phyloP scores from a whole-genome alignment of 1,140 invertebrate genomes.

The Dinoponera quadriceps region DNA sequence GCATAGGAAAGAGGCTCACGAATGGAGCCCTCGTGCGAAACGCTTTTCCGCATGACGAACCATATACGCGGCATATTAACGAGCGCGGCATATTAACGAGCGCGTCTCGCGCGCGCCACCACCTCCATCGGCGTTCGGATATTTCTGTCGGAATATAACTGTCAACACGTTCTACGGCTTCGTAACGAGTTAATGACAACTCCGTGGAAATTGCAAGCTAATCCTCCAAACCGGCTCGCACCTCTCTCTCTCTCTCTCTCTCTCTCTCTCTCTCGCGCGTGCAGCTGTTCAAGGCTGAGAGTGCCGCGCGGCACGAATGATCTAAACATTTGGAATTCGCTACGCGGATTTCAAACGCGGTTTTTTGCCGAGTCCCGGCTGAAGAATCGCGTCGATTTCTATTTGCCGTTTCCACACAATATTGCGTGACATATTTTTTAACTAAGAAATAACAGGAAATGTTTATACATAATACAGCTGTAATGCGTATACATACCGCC shows the following conservation, averaged over 20 bases:
- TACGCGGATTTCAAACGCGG: slow-evolving; percentile 20
- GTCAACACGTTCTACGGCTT: slow-evolving; percentile 39
- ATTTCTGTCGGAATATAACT: slow-evolving; percentile 53
- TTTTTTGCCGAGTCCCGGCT: neutral
- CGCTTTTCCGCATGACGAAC: slow-evolving; percentile 15
- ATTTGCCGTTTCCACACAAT: neutral
- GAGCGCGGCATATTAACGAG: slow-evolving; percentile 38
- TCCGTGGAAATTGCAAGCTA: slow-evolving; percentile 49
- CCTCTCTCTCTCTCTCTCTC: neutral
- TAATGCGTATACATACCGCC: too few species aligned
- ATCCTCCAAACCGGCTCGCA: slow-evolving; percentile 47
- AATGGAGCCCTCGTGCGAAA: neutral
- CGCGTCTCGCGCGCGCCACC: neutral
- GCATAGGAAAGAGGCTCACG: neutral
- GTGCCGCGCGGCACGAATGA: neutral
- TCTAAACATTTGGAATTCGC: slow-evolving; percentile 6
- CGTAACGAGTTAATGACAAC: slow-evolving; percentile 52
- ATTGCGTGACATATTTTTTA: too few species aligned
- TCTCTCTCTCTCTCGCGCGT: neutral
- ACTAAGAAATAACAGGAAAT: too few species aligned
- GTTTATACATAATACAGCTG: too few species aligned
- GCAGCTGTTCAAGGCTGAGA: slow-evolving; percentile 20
- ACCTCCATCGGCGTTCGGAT: slow-evolving; percentile 20
- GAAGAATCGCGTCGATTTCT: slow-evolving; percentile 11
- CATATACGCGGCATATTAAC: slow-evolving; percentile 28